Conservation (phyloP, 1,140 invertebrate genomes). For the Tribolium castaneum region DNA sequence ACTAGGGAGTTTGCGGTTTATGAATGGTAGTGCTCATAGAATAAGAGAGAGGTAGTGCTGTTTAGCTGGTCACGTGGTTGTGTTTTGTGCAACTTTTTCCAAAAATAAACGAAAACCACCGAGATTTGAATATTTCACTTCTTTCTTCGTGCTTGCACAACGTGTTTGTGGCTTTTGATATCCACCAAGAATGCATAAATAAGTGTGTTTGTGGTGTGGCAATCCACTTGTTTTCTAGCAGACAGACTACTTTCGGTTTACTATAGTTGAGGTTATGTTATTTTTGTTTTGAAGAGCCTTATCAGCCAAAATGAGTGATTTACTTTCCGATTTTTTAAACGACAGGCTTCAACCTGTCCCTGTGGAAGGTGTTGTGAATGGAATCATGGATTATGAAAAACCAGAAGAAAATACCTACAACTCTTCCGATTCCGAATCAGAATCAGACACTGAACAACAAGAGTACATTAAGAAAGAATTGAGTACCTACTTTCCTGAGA, state of each 20-base stretch:
- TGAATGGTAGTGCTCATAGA: no score
- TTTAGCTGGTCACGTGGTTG: no score
- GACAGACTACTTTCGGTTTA: neutral
- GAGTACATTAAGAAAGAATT: neutral
- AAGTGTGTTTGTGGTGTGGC: no score
- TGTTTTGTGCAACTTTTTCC: no score
- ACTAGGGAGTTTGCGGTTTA: no score
- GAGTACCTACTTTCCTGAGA: neutral
- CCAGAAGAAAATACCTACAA: neutral
- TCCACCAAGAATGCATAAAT: no score
- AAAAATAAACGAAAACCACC: no score
- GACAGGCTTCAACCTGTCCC: neutral
- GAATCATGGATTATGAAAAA: neutral
- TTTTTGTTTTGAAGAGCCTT: neutral
- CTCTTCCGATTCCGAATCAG: neutral
- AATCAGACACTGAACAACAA: conserved; percentile 7
- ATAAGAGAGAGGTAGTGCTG: no score
- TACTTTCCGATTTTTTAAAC: conserved; percentile 14
- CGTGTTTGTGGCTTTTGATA: no score
- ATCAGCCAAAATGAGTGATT: conserved; percentile 26
- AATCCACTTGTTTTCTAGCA: no score
- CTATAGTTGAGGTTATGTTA: neutral
- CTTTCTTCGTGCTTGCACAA: no score
- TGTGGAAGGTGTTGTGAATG: neutral
- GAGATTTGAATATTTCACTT: no score